phyloP scores from a whole-genome alignment of 2,113 vertebrate species.

The Periophthalmodon schlosseri region DNA sequence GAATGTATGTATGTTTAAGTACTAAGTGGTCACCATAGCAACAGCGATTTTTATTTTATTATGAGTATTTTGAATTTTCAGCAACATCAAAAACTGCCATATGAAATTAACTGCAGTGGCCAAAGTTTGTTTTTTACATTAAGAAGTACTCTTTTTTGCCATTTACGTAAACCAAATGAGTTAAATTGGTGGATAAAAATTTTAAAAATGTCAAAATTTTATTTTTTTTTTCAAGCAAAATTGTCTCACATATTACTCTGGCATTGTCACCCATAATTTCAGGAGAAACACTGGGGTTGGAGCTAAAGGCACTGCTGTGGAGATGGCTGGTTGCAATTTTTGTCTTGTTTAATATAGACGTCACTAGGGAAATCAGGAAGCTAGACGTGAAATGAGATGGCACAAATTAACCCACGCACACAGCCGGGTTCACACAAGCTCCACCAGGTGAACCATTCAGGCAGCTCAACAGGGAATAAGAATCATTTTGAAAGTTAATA shows the following conservation, averaged over 20 bases:
- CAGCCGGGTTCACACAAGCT: not conserved
- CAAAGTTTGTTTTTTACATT: too few species aligned
- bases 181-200: too few species aligned
- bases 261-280: not conserved
- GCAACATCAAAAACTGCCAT: not conserved
- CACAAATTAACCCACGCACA: not conserved
- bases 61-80: not conserved
- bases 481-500: not conserved
- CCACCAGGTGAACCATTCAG: not conserved
- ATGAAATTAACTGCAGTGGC: not conserved
- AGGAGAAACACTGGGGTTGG: not conserved
- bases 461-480: not conserved
- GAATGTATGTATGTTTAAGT: not conserved
- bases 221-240: not conserved
- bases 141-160: not conserved
- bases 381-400: not conserved
- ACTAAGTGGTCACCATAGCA: constrained; percentile 51
- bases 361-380: not conserved
- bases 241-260: not conserved
- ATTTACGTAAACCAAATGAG: too few species aligned
- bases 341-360: not conserved
- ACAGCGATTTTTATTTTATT: constrained; percentile 33
- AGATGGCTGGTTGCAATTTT: not conserved
- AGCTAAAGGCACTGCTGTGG: not conserved
- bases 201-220: too few species aligned